phyloP scores from a whole-genome alignment of 2,888 invertebrate genomes.

The Hirtodrosophila duncani region DNA sequence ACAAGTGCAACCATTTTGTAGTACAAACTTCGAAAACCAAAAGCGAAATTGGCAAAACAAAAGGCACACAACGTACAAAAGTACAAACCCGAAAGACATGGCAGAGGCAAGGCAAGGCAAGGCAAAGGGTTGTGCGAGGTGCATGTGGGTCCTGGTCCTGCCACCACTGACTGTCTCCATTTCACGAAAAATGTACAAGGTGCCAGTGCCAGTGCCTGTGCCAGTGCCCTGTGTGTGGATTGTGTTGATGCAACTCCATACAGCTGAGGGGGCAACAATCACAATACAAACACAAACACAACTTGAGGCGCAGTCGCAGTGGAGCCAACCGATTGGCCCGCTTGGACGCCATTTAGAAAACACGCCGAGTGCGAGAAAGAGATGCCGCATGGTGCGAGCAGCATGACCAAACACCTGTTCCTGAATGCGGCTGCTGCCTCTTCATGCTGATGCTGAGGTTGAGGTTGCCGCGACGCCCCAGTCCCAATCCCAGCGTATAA shows the following conservation, averaged over 20 bases:
- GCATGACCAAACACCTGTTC: slow-evolving; percentile 61
- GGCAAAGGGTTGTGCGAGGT: background rate
- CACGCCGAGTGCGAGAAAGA: slow-evolving; percentile 9
- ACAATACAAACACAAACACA: too few relatives aligned
- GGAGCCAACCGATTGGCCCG: slow-evolving; percentile 76
- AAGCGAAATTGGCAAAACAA: slow-evolving; percentile 69
- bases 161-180: slow-evolving; percentile 49
- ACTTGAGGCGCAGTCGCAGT: slow-evolving; percentile 68
- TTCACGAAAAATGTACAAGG: slow-evolving; percentile 36
- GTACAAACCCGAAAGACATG: slow-evolving; percentile 5
- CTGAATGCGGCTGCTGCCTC: slow-evolving; percentile 33
- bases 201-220: slow-evolving; percentile 4
- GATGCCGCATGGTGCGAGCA: slow-evolving; percentile 42
- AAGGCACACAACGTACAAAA: slow-evolving; percentile 30
- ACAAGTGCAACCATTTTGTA: slow-evolving; percentile 76
- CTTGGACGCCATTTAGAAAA: slow-evolving; percentile 77
- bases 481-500: too few relatives aligned
- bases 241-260: slow-evolving; percentile 16
- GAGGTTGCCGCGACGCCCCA: slow-evolving; percentile 13
- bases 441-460: background rate
- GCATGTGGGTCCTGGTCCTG: background rate
- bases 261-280: too few relatives aligned
- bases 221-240: slow-evolving; percentile 27
- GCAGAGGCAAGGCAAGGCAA: background rate
- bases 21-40: slow-evolving; percentile 73